Conservation (phyloP, 2,113 vertebrate genomes). For the Corythornis madagascariensis region DNA sequence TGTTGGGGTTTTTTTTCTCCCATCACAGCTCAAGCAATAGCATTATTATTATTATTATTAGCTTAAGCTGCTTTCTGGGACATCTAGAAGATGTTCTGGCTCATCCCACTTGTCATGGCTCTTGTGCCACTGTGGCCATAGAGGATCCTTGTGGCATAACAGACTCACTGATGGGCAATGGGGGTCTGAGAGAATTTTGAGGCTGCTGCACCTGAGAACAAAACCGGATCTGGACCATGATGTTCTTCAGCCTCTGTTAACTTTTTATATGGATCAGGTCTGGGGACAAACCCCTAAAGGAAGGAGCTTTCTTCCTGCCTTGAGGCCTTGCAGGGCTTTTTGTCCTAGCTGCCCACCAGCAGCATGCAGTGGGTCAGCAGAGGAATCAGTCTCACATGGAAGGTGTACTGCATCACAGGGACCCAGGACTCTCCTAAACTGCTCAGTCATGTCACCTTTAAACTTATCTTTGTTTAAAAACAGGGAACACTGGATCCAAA, state of each 20-base stretch:
- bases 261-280: not conserved
- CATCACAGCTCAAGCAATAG: accelerated
- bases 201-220: not conserved
- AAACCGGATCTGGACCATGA: not conserved
- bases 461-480: not conserved
- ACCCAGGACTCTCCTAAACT: not conserved
- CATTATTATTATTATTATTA: too few relatives aligned
- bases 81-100: not conserved
- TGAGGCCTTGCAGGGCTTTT: not conserved
- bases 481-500: not conserved
- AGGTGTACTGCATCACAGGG: not conserved
- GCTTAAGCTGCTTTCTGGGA: not conserved
- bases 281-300: not conserved
- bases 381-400: not conserved
- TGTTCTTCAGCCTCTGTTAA: not conserved
- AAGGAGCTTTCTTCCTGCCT: not conserved
- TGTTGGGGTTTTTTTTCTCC: not conserved
- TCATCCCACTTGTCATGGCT: not conserved
- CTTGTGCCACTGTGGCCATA: not conserved
- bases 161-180: accelerated
- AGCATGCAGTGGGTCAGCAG: accelerated
- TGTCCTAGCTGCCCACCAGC: not conserved
- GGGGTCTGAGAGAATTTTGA: not conserved
- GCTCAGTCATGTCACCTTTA: not conserved
- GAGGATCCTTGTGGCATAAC: not conserved